Evolutionary conservation across 2,888 invertebrate genomes (phyloP).

Genomic region (Agrochola circellaris): DNA sequence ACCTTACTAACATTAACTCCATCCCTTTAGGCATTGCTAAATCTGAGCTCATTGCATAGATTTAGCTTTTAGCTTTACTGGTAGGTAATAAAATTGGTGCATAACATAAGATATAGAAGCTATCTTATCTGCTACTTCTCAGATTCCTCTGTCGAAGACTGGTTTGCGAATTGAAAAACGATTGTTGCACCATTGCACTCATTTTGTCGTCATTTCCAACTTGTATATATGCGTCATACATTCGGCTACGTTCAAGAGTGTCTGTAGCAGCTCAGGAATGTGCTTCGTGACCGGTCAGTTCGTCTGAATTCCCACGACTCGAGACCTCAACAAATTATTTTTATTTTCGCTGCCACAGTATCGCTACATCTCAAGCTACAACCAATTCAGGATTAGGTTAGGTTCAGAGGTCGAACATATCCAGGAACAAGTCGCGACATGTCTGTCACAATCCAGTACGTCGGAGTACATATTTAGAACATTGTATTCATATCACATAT

Average conservation of each 20-base stretch:
- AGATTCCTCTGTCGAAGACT: background rate
- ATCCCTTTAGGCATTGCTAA: background rate
- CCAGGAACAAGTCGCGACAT: slow-evolving; percentile 66
- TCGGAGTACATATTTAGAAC: slow-evolving; percentile 10
- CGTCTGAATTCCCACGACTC: slow-evolving; percentile 62
- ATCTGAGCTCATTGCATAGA: too few species aligned
- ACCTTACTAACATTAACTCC: background rate
- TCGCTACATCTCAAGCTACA: slow-evolving; percentile 69
- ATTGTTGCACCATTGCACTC: slow-evolving; percentile 4
- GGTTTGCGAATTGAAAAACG: background rate
- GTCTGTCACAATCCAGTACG: slow-evolving; percentile 36
- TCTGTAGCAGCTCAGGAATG: slow-evolving; percentile 66
- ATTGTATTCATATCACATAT: slow-evolving; percentile 32
- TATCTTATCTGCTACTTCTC: background rate
- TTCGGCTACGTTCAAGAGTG: slow-evolving; percentile 25
- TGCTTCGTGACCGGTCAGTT: slow-evolving; percentile 72
- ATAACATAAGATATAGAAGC: background rate
- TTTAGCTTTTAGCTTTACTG: too few species aligned
- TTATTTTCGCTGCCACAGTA: slow-evolving; percentile 67
- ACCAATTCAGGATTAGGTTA: slow-evolving; percentile 56
- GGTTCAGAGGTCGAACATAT: slow-evolving; percentile 78
- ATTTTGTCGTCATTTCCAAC: slow-evolving; percentile 9
- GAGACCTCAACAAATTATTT: slow-evolving; percentile 65
- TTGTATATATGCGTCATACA: slow-evolving; percentile 39
- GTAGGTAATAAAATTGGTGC: background rate